Conservation (phyloP, 2,888 invertebrate species). For the Girardia tigrina region DNA sequence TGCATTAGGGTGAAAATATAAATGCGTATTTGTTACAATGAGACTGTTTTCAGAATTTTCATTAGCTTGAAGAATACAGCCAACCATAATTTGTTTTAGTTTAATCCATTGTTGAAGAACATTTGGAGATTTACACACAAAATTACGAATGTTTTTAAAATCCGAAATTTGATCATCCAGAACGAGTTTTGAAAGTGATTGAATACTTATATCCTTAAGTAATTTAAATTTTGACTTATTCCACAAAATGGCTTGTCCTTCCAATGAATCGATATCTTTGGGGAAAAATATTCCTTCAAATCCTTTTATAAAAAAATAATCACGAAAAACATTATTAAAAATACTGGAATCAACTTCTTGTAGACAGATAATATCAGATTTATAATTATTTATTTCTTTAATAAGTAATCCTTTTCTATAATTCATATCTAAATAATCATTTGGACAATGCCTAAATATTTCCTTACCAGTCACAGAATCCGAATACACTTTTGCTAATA, state of each 20-base stretch:
- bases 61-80: not conserved
- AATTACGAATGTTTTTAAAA: conserved; percentile 37
- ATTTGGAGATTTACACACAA: conserved; percentile 37
- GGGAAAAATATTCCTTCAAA: conserved; percentile 33
- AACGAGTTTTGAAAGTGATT: not conserved
- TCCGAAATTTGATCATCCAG: conserved; percentile 39
- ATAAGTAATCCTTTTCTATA: conserved; percentile 27
- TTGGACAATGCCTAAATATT: conserved; percentile 70
- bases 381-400: conserved; percentile 59
- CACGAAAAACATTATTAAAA: conserved; percentile 59
- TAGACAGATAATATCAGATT: conserved; percentile 72
- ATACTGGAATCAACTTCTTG: conserved; percentile 79
- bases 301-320: not conserved
- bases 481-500: conserved; percentile 77
- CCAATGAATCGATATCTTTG: conserved; percentile 56
- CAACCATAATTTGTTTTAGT: conserved; percentile 13
- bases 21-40: conserved; percentile 67
- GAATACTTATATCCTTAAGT: not conserved
- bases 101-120: conserved; percentile 20
- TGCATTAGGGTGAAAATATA: conserved; percentile 80
- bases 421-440: conserved; percentile 18
- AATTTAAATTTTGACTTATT: conserved; percentile 57
- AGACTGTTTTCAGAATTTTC: conserved; percentile 40
- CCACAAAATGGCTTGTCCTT: conserved; percentile 67
- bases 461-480: conserved; percentile 65